Conservation (phyloP, 2,888 invertebrate species). For the Tetragonisca angustula region DNA sequence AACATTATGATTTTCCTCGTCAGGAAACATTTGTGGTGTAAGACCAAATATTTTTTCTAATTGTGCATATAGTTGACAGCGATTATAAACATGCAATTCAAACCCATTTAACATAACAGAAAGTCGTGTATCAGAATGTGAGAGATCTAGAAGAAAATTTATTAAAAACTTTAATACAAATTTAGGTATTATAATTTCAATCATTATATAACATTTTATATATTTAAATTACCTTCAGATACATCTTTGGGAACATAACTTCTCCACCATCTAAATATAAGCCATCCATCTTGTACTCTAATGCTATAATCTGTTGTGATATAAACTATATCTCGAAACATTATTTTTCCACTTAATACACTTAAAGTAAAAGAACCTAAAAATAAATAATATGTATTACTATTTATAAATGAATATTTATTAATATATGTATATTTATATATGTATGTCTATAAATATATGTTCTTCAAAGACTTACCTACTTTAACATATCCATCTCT, state of each 20-base stretch:
- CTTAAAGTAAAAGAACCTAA: constrained; percentile 96
- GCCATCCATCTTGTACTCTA: constrained; percentile 97
- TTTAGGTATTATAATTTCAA: not conserved
- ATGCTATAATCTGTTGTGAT: constrained; percentile 97
- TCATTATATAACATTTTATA: not conserved
- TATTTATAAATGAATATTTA: not conserved
- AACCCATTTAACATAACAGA: constrained; percentile 97
- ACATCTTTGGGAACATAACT: constrained; percentile 97
- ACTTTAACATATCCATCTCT: constrained; percentile 95
- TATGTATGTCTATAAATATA: not conserved
- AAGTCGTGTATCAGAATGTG: constrained; percentile 96
- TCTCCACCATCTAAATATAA: constrained; percentile 99
- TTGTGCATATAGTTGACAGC: constrained; percentile 93
- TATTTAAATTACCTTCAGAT: constrained; percentile 90
- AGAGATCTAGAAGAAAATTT: constrained; percentile 90
- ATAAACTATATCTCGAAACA: constrained; percentile 98
- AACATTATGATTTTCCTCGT: constrained; percentile 84
- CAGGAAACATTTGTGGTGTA: constrained; percentile 90
- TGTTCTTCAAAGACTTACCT: constrained; percentile 85
- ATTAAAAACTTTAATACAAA: constrained; percentile 10
- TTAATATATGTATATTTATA: not conserved
- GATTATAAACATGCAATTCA: constrained; percentile 97
- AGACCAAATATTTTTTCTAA: constrained; percentile 95
- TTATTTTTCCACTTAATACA: constrained; percentile 98
- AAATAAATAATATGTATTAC: not conserved